These are phyloP conservation scores for Brienomyrus longianalis DNA, from an alignment of 2,113 vertebrate genomes.

Conservation along the genomic window DNA sequence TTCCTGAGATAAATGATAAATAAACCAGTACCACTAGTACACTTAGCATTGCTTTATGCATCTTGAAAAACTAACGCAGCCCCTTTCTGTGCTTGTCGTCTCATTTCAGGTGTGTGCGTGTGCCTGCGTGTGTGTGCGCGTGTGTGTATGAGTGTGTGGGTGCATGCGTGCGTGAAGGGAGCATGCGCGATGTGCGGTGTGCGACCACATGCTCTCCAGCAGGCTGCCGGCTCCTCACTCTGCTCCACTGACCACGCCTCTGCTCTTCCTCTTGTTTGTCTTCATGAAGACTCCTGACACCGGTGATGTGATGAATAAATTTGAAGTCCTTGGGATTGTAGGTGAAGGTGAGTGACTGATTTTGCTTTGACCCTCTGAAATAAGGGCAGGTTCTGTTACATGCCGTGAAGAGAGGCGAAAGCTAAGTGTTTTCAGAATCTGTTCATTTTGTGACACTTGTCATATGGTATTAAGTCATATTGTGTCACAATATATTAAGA, in stretches of 20 bases:
- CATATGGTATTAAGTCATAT: background rate
- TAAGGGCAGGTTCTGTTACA: background rate
- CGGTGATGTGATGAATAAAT: conserved; percentile 99
- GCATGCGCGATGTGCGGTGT: conserved; percentile 13
- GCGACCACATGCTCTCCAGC: conserved; percentile 33
- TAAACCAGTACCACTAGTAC: background rate
- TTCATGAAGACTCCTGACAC: conserved; percentile 96
- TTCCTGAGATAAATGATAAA: background rate
- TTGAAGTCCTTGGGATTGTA: conserved; percentile 99
- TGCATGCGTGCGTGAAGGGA: conserved; percentile 5
- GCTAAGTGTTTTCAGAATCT: background rate
- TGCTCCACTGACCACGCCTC: conserved; percentile 34
- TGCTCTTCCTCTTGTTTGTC: conserved; percentile 68
- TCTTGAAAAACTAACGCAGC: background rate
- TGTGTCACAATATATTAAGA: background rate
- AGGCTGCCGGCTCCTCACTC: conserved; percentile 60
- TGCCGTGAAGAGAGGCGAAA: background rate
- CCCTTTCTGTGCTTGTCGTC: background rate
- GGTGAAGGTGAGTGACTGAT: conserved; percentile 88
- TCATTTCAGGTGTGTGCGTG: background rate
- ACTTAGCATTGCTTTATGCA: background rate
- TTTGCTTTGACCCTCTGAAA: background rate
- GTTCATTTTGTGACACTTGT: background rate
- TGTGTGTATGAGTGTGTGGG: conserved; percentile 10
- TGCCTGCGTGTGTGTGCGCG: conserved; percentile 9